A percentile compares a stretch with the other conserved stretches of the same genome.
phyloP scores from a whole-genome alignment of 2,888 invertebrate species.

The Ennomos quercinarius region DNA sequence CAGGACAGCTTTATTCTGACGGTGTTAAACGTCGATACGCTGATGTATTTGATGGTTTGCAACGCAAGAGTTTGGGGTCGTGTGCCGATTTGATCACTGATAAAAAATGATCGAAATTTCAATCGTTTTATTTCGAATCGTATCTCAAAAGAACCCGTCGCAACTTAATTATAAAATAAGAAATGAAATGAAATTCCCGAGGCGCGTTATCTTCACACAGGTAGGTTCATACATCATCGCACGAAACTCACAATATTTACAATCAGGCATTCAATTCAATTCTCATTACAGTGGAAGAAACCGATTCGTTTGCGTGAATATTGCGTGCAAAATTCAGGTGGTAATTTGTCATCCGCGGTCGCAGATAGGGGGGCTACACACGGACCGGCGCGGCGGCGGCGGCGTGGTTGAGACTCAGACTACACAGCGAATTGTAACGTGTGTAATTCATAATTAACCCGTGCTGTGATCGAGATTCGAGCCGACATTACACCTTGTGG shows the following conservation, averaged over 20 bases:
- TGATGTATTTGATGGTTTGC: conserved; percentile 21
- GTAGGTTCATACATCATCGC: conserved; percentile 22
- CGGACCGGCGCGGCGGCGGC: conserved; percentile 1
- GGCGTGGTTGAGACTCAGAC: not conserved
- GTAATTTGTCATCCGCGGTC: conserved; percentile 65
- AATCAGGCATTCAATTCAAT: conserved; percentile 40
- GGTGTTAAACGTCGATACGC: conserved; percentile 8
- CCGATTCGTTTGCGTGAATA: conserved; percentile 39
- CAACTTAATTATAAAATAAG: conserved; percentile 27
- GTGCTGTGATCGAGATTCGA: conserved; percentile 28
- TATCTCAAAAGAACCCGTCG: not conserved
- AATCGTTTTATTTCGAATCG: conserved; percentile 15
- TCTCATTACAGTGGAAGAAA: conserved; percentile 40
- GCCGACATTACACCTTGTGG: conserved; percentile 31
- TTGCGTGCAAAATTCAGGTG: conserved; percentile 57
- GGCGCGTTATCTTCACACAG: conserved; percentile 11
- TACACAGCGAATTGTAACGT: conserved; percentile 39
- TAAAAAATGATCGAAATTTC: conserved; percentile 21
- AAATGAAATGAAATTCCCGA: conserved; percentile 22
- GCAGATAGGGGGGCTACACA: conserved; percentile 41
- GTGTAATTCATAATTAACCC: conserved; percentile 63
- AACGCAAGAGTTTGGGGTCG: not conserved
- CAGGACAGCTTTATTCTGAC: conserved; percentile 24
- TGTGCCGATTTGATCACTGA: conserved; percentile 16
- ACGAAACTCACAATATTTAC: conserved; percentile 28